Evolutionary conservation across 2,113 vertebrate genomes (phyloP).

Genomic region (Pristiophorus japonicus): DNA sequence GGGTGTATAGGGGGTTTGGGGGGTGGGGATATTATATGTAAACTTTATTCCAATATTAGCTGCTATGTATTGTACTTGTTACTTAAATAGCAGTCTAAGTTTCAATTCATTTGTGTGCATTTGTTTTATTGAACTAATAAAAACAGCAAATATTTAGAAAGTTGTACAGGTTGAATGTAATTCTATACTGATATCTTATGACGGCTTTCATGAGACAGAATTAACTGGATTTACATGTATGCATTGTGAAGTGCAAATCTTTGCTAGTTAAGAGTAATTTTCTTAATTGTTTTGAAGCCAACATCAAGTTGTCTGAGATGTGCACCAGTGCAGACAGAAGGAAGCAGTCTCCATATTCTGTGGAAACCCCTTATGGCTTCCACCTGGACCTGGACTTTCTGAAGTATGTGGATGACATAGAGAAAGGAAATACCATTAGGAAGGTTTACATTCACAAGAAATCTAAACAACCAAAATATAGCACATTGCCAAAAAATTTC

Average conservation of each 20-base stretch:
- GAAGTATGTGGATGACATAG: constrained; percentile 96
- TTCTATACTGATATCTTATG: not conserved
- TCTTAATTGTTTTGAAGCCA: constrained; percentile 22
- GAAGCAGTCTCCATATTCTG: constrained; percentile 82
- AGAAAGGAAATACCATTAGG: constrained; percentile 94
- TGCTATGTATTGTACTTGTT: not conserved
- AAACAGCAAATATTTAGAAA: not conserved
- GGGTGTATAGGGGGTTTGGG: too few relatives aligned
- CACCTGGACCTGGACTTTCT: constrained; percentile 94
- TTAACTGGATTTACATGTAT: not conserved
- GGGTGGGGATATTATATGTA: too few relatives aligned
- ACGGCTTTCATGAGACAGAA: not conserved
- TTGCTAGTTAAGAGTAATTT: not conserved
- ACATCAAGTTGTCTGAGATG: constrained; percentile 17
- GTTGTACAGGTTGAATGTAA: not conserved
- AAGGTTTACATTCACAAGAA: constrained; percentile 82
- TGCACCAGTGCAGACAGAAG: constrained; percentile 58
- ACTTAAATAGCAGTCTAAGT: not conserved
- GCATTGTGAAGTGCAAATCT: not conserved
- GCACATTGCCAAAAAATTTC: constrained; percentile 90
- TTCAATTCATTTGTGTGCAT: not conserved
- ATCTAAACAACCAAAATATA: constrained; percentile 85
- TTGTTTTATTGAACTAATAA: not conserved
- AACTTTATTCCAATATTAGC: not conserved
- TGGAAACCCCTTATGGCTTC: constrained; percentile 96